These are phyloP conservation scores for Cossypha niveicapilla DNA, from an alignment of 2,797 vertebrate genomes.

Conservation along the genomic window DNA sequence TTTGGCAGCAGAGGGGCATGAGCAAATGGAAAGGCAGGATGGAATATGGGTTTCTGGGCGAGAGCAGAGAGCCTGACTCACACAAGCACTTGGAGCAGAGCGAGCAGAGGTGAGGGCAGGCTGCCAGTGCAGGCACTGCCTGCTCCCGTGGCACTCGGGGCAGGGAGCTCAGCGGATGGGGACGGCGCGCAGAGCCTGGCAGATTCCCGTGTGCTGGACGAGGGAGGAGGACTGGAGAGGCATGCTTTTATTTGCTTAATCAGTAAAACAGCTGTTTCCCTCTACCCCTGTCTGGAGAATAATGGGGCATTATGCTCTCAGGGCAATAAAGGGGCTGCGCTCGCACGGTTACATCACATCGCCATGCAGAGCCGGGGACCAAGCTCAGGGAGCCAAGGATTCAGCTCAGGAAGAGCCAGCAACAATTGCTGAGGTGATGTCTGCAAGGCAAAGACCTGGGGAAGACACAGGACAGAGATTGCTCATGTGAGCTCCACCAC, in stretches of 20 bases:
- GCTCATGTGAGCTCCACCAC: neutral
- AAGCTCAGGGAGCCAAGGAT: neutral
- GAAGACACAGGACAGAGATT: neutral
- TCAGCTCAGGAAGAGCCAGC: slow-evolving; percentile 30
- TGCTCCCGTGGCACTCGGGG: neutral
- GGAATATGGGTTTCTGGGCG: slow-evolving; percentile 35
- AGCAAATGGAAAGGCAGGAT: slow-evolving; percentile 71
- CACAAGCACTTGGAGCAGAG: neutral
- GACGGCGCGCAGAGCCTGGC: neutral
- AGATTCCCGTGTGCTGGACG: neutral
- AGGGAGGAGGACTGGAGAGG: neutral
- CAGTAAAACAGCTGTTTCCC: neutral
- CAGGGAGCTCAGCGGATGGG: neutral
- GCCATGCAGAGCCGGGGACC: neutral
- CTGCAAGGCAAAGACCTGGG: slow-evolving; percentile 3
- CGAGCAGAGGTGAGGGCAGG: neutral
- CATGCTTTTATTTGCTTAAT: neutral
- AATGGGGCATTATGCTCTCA: slow-evolving; percentile 6
- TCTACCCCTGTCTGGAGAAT: neutral
- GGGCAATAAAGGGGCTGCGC: neutral
- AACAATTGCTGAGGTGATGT: slow-evolving; percentile 58
- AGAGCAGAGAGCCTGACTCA: slow-evolving; percentile 62
- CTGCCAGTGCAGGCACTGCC: slow-evolving; percentile 46
- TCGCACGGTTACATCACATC: neutral
- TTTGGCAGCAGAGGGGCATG: slow-evolving; percentile 73